Evolutionary conservation across 1,140 invertebrate genomes (phyloP).

Genomic region (Papilio xuthus): DNA sequence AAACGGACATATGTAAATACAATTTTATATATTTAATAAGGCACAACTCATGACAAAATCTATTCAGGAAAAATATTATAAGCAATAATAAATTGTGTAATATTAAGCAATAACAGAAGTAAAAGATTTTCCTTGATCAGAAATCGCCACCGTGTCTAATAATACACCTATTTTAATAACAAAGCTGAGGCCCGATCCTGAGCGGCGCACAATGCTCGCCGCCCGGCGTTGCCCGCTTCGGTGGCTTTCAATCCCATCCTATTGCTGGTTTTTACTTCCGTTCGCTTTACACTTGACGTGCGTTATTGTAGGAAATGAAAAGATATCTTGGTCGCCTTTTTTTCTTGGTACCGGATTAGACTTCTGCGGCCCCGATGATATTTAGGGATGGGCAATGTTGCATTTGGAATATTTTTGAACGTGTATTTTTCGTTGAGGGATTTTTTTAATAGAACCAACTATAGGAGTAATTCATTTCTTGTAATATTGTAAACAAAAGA

Average conservation of each 20-base stretch:
- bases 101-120: constrained; percentile 27
- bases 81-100: background rate
- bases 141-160: constrained; percentile 32
- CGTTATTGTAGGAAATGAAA: constrained; percentile 71
- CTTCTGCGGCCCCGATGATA: constrained; percentile 37
- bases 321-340: constrained; percentile 56
- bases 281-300: constrained; percentile 54
- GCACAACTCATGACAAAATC: background rate
- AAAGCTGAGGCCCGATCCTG: constrained; percentile 50
- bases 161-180: constrained; percentile 65
- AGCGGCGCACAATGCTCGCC: constrained; percentile 58
- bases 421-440: background rate
- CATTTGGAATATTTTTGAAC: background rate
- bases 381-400: constrained; percentile 13
- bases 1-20: no score
- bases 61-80: background rate
- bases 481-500: no score
- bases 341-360: constrained; percentile 61
- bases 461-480: background rate
- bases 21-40: background rate
- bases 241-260: constrained; percentile 68
- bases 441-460: background rate
- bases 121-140: constrained; percentile 24
- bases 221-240: constrained; percentile 65
- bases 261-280: constrained; percentile 58